phyloP scores from a whole-genome alignment of 2,888 invertebrate species.

The Ecdyonurus torrentis region DNA sequence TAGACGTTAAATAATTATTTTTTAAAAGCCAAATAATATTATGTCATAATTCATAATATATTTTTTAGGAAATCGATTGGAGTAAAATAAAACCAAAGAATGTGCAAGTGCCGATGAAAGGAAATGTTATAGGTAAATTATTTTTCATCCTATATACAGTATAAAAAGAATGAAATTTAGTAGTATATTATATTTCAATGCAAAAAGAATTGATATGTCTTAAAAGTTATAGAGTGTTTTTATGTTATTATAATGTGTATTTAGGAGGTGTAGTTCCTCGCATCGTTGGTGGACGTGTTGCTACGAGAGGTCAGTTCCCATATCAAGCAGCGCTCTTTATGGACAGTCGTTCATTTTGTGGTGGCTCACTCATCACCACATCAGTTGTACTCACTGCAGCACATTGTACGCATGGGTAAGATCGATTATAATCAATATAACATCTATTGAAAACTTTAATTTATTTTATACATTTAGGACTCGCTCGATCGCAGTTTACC shows the following conservation, averaged over 20 bases:
- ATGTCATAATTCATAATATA: too few relatives aligned
- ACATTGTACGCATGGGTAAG: slow-evolving; percentile 43
- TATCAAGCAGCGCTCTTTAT: not conserved
- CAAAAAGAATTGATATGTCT: not conserved
- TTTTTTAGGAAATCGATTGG: not conserved
- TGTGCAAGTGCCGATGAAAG: not conserved
- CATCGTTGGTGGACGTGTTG: not conserved
- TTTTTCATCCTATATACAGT: not conserved
- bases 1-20: too few relatives aligned
- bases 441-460: too few relatives aligned
- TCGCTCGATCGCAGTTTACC: not conserved
- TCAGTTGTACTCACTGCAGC: slow-evolving; percentile 63
- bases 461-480: too few relatives aligned
- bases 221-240: not conserved
- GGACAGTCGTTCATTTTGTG: slow-evolving; percentile 32
- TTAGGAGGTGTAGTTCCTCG: not conserved
- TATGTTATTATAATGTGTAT: not conserved
- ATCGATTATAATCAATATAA: too few relatives aligned
- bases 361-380: slow-evolving; percentile 62
- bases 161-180: too few relatives aligned
- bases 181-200: too few relatives aligned
- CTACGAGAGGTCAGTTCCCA: not conserved
- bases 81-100: not conserved
- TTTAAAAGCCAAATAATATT: too few relatives aligned
- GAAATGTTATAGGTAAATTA: not conserved